These are phyloP conservation scores for Thryonomys swinderianus DNA, from an alignment of 2,113 vertebrate genomes.

Conservation along the genomic window DNA sequence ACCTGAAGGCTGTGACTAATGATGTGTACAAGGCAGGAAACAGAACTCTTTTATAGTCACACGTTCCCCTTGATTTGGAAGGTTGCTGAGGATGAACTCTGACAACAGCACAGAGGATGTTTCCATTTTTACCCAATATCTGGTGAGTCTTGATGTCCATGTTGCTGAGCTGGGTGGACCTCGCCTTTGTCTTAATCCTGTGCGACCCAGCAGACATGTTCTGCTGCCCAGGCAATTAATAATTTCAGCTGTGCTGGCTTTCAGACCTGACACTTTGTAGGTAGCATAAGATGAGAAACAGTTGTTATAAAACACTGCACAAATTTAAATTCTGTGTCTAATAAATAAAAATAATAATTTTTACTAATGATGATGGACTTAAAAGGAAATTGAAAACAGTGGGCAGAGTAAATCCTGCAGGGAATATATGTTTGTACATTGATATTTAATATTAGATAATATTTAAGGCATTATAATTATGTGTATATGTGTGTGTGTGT, in stretches of 20 bases:
- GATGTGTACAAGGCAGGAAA: slow-evolving; percentile 87
- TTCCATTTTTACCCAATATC: slow-evolving; percentile 91
- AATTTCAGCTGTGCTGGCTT: slow-evolving; percentile 55
- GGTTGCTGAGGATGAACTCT: slow-evolving; percentile 84
- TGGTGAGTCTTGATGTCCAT: slow-evolving; percentile 87
- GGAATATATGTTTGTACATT: background rate
- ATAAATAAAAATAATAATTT: background rate
- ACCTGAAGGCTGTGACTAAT: slow-evolving; percentile 91
- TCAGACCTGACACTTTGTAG: slow-evolving; percentile 58
- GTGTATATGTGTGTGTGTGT: background rate
- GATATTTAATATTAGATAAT: background rate
- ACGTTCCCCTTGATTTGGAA: slow-evolving; percentile 90
- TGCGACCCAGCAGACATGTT: slow-evolving; percentile 8
- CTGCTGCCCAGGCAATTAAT: background rate
- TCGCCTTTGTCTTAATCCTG: background rate
- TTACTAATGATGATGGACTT: background rate
- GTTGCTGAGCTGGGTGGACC: background rate
- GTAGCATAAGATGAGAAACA: background rate
- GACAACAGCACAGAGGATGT: slow-evolving; percentile 87
- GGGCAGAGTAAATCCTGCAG: background rate
- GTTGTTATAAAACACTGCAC: background rate
- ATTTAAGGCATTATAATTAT: background rate
- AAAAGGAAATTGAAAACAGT: slow-evolving; percentile 31
- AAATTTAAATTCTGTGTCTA: background rate
- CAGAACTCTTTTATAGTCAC: slow-evolving; percentile 88